A percentile compares a stretch with the other conserved stretches of the same genome.
These are phyloP conservation scores for Eurypyga helias DNA, from an alignment of 2,113 vertebrate genomes.

Conservation along the genomic window DNA sequence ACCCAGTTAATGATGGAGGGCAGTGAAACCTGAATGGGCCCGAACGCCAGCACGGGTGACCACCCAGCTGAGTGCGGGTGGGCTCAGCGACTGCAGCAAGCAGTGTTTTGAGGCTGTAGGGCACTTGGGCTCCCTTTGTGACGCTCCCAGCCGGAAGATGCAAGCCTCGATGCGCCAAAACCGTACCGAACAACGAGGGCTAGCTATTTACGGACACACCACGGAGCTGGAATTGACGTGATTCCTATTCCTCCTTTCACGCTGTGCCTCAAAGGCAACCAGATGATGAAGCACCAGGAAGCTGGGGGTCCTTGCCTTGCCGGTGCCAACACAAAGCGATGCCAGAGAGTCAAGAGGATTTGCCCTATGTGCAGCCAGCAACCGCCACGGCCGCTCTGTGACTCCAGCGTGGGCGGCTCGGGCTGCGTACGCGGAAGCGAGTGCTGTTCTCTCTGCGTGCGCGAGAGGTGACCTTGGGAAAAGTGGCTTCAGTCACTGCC, in stretches of 20 bases:
- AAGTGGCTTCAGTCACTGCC: constrained; percentile 33
- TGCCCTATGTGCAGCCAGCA: not conserved
- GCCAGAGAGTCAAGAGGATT: not conserved
- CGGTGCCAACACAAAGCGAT: not conserved
- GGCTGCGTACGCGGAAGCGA: not conserved
- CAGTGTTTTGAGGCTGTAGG: not conserved
- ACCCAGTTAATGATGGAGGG: no score
- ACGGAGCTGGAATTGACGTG: not conserved
- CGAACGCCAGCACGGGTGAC: not conserved
- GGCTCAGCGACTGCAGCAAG: not conserved
- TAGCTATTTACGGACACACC: not conserved
- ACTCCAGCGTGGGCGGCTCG: not conserved
- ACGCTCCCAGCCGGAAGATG: not conserved
- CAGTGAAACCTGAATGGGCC: not conserved
- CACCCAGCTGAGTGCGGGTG: not conserved
- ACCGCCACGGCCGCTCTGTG: not conserved
- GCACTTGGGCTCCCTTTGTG: not conserved
- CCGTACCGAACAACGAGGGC: not conserved
- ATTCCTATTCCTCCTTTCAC: not conserved
- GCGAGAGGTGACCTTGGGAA: constrained; percentile 49
- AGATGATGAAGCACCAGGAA: not conserved
- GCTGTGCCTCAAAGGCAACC: not conserved
- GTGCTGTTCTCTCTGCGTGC: not conserved
- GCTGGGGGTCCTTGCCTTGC: not conserved
- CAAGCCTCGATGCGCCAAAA: not conserved